Evolutionary conservation across 2,797 vertebrate genomes (phyloP), one percentile per base, ranked within the genome.

Genomic region (Cryptoprocta ferox): DNA sequence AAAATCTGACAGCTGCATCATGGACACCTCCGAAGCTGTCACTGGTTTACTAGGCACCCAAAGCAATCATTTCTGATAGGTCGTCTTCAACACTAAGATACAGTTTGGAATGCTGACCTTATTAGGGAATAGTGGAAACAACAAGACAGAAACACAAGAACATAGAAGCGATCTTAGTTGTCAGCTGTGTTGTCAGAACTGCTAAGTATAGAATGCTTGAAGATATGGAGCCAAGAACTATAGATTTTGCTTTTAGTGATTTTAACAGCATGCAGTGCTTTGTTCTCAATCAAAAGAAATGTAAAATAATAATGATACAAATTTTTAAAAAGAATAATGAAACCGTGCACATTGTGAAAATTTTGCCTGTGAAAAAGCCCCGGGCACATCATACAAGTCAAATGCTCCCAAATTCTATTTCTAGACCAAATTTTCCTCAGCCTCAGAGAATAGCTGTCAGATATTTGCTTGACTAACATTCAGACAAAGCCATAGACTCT

Each of bases 231-330:
- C 71, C 71, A 75, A 66, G 65, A 37, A 89, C 61, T 59, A 28
- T 70, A n/a, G 35, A 32, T 56, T 95, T 80, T 70, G 30, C 91
- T 90, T 86, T 97, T 63, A 93, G 81, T 92, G 91, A 85, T 88
- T 94, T 91, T 92, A 94, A 61, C 65, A 96, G 75, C 89, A 66
- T 73, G 30, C 15, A 53, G 50, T 92, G 18, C 84, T 96, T 94
- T 97, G 87, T 91, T 97, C 92, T 85, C 86, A 76, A 84, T 95
- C 48, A 96, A 96, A 96, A 81, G 53, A 85, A 96, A 94, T 32
- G 14, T 96, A 89, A 96, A 97, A 97, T 92, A 97, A 96, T 96
- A 96, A 96, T 94, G 96, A 92, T 85, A 88, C 89, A 96, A 61
- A 94, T 97, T 92, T 59, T 35, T 63, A 68, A 85, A 90, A 95